phyloP scores from a whole-genome alignment of 2,888 invertebrate species.

The Kuschelorhynchus macadamiae region DNA sequence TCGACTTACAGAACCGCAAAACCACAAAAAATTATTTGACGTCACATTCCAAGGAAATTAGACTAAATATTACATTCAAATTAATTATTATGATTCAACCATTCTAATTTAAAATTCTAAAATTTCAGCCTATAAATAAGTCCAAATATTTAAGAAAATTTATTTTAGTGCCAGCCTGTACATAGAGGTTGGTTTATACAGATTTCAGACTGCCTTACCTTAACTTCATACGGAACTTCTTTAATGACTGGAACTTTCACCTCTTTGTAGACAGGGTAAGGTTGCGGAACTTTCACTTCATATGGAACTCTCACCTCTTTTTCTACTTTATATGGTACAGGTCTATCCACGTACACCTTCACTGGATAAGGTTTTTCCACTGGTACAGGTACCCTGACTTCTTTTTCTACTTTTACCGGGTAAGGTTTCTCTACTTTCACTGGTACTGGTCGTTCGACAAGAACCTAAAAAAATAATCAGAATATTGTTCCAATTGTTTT shows the following conservation, averaged over 20 bases:
- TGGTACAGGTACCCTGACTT: slow-evolving; percentile 72
- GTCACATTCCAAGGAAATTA: too few species aligned
- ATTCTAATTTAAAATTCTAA: too few species aligned
- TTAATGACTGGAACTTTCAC: slow-evolving; percentile 82
- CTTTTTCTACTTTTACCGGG: slow-evolving; percentile 77
- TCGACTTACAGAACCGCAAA: too few species aligned
- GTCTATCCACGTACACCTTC: slow-evolving; percentile 66
- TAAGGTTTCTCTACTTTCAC: slow-evolving; percentile 67
- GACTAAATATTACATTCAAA: too few species aligned
- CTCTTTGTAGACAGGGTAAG: slow-evolving; percentile 75
- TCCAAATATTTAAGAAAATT: too few species aligned
- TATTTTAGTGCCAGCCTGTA: too few species aligned
- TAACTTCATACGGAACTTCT: slow-evolving; percentile 78
- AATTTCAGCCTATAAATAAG: too few species aligned
- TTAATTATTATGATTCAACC: too few species aligned
- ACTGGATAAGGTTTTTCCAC: slow-evolving; percentile 79
- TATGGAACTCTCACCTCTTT: slow-evolving; percentile 78
- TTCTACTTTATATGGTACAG: slow-evolving; percentile 74
- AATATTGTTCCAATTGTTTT: too few species aligned
- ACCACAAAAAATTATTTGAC: too few species aligned
- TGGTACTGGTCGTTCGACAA: slow-evolving; percentile 41
- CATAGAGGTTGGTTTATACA: too few species aligned
- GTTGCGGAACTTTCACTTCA: slow-evolving; percentile 69
- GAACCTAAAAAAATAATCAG: slow-evolving; percentile 29
- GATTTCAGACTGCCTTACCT: too few species aligned